phyloP scores from a whole-genome alignment of 2,113 vertebrate genomes.

The Lipophrys pholis region DNA sequence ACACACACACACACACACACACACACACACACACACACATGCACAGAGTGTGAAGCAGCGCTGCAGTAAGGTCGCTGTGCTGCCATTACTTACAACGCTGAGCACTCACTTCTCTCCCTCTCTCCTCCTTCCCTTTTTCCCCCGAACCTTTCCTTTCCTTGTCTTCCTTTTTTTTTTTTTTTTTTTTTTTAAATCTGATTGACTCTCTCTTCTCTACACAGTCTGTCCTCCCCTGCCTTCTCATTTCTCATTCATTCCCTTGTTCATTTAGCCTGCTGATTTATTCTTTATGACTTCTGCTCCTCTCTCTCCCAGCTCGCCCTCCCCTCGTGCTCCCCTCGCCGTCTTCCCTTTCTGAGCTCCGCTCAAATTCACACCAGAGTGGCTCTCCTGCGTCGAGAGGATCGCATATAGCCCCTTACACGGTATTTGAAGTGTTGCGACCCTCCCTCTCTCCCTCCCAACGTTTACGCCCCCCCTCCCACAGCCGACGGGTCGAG shows the following conservation, averaged over 20 bases:
- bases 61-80: slow-evolving; percentile 59
- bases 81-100: slow-evolving; percentile 58
- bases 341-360: slow-evolving; percentile 37
- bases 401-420: slow-evolving; percentile 52
- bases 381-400: slow-evolving; percentile 41
- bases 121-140: slow-evolving; percentile 7
- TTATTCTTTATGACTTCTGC: slow-evolving; percentile 64
- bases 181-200: slow-evolving; percentile 24
- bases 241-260: slow-evolving; percentile 49
- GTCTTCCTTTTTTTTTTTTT: neutral
- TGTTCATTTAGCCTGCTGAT: slow-evolving; percentile 63
- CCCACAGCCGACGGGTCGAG: slow-evolving; percentile 8
- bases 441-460: slow-evolving; percentile 15
- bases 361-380: slow-evolving; percentile 40
- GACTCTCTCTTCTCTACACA: slow-evolving; percentile 25
- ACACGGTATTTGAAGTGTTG: slow-evolving; percentile 43
- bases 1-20: neutral
- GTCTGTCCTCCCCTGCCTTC: slow-evolving; percentile 26
- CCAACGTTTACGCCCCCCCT: too few species aligned
- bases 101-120: slow-evolving; percentile 47
- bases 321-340: slow-evolving; percentile 17
- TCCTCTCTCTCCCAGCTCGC: slow-evolving; percentile 18
- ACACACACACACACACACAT: neutral
- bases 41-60: slow-evolving; percentile 12
- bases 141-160: slow-evolving; percentile 19